These are phyloP conservation scores for Torymus texanus DNA, from an alignment of 2,888 invertebrate genomes.

Conservation along the genomic window DNA sequence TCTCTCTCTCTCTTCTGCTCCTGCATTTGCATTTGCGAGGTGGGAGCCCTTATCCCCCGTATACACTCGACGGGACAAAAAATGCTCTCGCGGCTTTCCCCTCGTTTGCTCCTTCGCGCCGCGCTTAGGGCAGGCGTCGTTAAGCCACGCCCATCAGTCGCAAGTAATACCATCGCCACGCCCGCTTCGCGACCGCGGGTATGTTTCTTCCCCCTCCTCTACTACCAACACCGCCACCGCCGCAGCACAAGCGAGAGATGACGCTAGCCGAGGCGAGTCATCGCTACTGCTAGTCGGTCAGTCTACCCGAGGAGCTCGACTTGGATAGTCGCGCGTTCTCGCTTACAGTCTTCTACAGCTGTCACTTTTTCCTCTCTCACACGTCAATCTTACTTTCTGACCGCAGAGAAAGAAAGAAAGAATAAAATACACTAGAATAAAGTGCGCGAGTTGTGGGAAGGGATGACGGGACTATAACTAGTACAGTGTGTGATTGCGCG, in stretches of 20 bases:
- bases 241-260: constrained; percentile 44
- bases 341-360: not conserved
- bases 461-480: constrained; percentile 9
- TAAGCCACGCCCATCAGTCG: not conserved
- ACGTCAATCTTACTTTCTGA: not conserved
- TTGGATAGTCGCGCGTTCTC: constrained; percentile 62
- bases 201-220: constrained; percentile 36
- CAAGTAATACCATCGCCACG: not conserved
- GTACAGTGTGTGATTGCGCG: not conserved
- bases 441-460: constrained; percentile 43
- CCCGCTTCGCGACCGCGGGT: constrained; percentile 46
- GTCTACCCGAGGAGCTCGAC: constrained; percentile 73
- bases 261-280: not conserved
- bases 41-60: constrained; percentile 58
- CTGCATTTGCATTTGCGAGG: constrained; percentile 50
- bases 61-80: constrained; percentile 60
- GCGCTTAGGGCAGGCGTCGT: too few relatives aligned
- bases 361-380: not conserved
- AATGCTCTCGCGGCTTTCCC: constrained; percentile 25
- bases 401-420: not conserved
- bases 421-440: not conserved
- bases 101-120: constrained; percentile 5
- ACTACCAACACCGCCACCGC: constrained; percentile 2
- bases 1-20: constrained; percentile 40
- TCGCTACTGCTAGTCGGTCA: constrained; percentile 59